Evolutionary conservation across 2,888 invertebrate genomes (phyloP), one percentile per base, ranked within the genome.

Genomic region (Eutolmus rufibarbis): DNA sequence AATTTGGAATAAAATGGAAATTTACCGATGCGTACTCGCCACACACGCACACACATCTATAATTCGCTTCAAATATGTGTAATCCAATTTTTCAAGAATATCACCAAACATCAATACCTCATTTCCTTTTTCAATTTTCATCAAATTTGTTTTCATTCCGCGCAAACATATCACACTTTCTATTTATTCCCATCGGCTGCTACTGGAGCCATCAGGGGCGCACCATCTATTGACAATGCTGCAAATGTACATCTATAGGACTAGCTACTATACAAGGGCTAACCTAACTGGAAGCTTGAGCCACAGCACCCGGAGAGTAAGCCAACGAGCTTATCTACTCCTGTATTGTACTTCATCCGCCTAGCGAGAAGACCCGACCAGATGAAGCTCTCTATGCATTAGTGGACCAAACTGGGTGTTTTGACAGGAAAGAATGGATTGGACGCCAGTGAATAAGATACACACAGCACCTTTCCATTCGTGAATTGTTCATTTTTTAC

Each of bases 81-180:
- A 87, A 87, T 87, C 87, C 79, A 87, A 87, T 87, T 87, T 87
- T 87, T 87, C 87, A 87, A 81, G 87, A 87, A 87, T 87, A 87
- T 87, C 87, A 87, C 87, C 84, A 87, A 87, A 84, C 86, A 87
- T 89, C 89, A 89, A 89, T 89, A 88, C 89, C 89, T 89, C 89
- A 89, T 89, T 89, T 89, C 89, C 89, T 89, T 89, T 89, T 89
- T 89, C 89, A 89, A 89, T 89, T 89, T 89, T 89, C 89, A 88
- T 89, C 89, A 89, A 89, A 89, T 89, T 89, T 89, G 89, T 88
- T 89, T 89, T 88, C 89, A 89, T 89, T 89, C 87, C 88, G 88
- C 74, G 89, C 87, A 87, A 84, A 84, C 84, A 84, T 87, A 87
- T 87, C 87, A 77, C 87, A 87, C 87, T 87, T 51, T 87, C 81